Evolutionary conservation across 2,113 vertebrate genomes (phyloP).

Genomic region (Nannobrachium achirus): DNA sequence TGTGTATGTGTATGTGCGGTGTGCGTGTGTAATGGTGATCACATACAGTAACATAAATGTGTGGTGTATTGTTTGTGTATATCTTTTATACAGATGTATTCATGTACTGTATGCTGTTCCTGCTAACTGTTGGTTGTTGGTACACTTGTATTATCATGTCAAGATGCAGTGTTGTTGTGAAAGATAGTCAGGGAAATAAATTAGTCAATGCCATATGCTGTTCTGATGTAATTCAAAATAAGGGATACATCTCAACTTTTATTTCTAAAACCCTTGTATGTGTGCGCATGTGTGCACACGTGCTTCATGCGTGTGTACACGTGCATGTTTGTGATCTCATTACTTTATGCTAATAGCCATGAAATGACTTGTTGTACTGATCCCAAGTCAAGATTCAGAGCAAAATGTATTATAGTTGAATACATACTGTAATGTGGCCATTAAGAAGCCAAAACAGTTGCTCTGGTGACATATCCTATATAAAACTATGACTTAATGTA

Average conservation of each 20-base stretch:
- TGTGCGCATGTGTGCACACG: slow-evolving; percentile 27
- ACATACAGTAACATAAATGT: slow-evolving; percentile 46
- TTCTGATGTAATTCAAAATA: slow-evolving; percentile 51
- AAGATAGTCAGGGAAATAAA: slow-evolving; percentile 63
- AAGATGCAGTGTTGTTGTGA: slow-evolving; percentile 73
- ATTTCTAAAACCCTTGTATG: slow-evolving; percentile 41
- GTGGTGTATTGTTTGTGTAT: slow-evolving; percentile 70
- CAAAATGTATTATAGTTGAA: slow-evolving; percentile 30
- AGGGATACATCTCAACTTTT: slow-evolving; percentile 40
- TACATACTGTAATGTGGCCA: slow-evolving; percentile 8
- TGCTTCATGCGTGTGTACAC: slow-evolving; percentile 27
- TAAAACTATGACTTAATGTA: slow-evolving; percentile 44
- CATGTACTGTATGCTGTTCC: slow-evolving; percentile 70
- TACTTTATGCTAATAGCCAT: slow-evolving; percentile 57
- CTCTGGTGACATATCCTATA: slow-evolving; percentile 44
- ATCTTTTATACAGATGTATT: slow-evolving; percentile 75
- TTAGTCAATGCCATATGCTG: slow-evolving; percentile 57
- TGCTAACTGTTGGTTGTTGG: slow-evolving; percentile 71
- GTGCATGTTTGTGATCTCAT: slow-evolving; percentile 49
- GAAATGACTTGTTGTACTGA: slow-evolving; percentile 54
- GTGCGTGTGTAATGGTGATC: slow-evolving; percentile 53
- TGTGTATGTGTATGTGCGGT: slow-evolving; percentile 14
- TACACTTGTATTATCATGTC: slow-evolving; percentile 67
- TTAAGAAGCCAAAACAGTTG: slow-evolving; percentile 6
- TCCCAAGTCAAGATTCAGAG: slow-evolving; percentile 32